A percentile compares a stretch with the other conserved stretches of the same genome.
Conservation (phyloP, 2,797 vertebrate species). For the Petrocephalus sullivani region DNA sequence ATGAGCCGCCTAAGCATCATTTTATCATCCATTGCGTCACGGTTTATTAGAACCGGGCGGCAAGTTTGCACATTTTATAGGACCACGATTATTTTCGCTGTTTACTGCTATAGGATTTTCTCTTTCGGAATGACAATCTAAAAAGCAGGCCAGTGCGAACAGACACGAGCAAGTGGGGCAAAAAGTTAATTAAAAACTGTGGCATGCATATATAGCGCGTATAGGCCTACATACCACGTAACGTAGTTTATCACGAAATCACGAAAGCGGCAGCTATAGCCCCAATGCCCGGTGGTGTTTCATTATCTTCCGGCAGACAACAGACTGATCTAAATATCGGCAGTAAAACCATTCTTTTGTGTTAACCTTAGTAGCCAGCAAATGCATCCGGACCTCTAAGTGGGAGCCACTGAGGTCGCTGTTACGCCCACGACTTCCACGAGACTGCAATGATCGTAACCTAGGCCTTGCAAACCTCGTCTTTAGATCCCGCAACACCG, state of each 20-base stretch:
- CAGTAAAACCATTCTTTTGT: conserved; percentile 70
- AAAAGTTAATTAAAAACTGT: background rate
- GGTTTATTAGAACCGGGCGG: background rate
- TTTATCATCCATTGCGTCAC: background rate
- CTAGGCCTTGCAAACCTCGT: conserved; percentile 81
- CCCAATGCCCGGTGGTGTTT: background rate
- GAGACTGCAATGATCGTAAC: conserved; percentile 90
- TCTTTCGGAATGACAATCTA: background rate
- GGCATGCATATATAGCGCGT: background rate
- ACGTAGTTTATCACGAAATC: background rate
- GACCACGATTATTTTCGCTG: background rate
- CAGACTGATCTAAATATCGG: conserved; percentile 68
- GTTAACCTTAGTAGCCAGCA: conserved; percentile 58
- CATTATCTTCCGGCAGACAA: conserved; percentile 70
- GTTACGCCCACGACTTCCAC: conserved; percentile 50
- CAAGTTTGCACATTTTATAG: background rate
- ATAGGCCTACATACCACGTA: background rate
- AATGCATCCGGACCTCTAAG: conserved; percentile 62
- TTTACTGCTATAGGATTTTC: background rate
- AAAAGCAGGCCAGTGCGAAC: background rate
- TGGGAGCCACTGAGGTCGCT: conserved; percentile 55
- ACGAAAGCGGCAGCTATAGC: background rate
- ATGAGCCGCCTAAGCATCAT: background rate
- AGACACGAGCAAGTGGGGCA: background rate
- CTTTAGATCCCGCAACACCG: background rate